Evolutionary conservation across 1,140 invertebrate genomes (phyloP), one percentile per base, ranked within the genome.

Genomic region (Zaprionus africanus): DNA sequence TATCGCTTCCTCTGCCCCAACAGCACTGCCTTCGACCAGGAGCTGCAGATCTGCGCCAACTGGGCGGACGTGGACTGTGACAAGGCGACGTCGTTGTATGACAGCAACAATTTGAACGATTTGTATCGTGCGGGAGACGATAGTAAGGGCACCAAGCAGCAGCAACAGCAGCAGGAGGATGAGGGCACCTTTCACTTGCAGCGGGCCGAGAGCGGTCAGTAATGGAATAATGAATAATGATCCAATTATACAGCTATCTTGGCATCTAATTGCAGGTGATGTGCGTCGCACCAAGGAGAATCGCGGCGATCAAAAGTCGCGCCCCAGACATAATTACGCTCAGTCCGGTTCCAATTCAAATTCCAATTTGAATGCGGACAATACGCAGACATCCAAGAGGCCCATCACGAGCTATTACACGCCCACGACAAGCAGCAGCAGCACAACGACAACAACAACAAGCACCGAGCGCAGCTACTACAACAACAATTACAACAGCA

Each of bases 11-110:
- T 98, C 76, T 98, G 97, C 92, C 97, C 97, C 4, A 98, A 98
- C 82, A 97, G 97, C 74, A 98, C 97, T 0, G 95, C 97, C 67
- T 98, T 98, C 93, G 97, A 98, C 91, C 97, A 98, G 92, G 97
- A 98, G 90, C 96, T 97, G 63, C 97, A 98, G 92, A 98, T 97
- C 24, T 98, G 97, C 92, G 97, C 97, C 54, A 96, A 97, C 88
- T 98, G 97, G 97, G 96, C 96, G 70, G 97, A 98, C 85, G 96
- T 98, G 0, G 96, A 97, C 82, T 98, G 97, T 90, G 95, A 96
- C 77, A 95, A 96, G 19, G 95, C 96, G 4, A 96, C 96, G 13
- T 93, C 97, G 53, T 97, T 96, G 82, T 96, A 96, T 93, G 95
- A 95, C 91, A 96, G 96, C 90, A 96, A 97, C 93, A 96, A 97